Base-by-base conservation (phyloP, 2,113 vertebrate species). In the Ctenodactylus gundi region DNA sequence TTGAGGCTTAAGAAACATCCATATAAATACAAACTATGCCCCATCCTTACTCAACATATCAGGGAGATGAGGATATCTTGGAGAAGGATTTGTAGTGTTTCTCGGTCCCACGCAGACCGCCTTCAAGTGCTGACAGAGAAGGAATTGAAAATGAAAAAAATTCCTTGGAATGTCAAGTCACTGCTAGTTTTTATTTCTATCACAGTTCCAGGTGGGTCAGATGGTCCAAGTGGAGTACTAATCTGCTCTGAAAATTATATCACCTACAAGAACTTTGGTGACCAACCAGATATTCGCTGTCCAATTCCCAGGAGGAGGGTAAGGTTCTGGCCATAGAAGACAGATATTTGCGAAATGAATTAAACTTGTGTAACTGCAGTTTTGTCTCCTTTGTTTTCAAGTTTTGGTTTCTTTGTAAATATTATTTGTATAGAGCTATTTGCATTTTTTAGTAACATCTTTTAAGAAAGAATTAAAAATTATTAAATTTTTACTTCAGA, bases 231-330 rank as follows among this genome's bases (percentile, higher is more conserved):
- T 0, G 99, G 99, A 25, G 99, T 99, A 55, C 98, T 99, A 80
- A 99, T 99, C 95, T 99, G 99, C 96, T 99, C 99, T 31, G 99
- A 99, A 98, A 99, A 99, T 96, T 99, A 99, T 70, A 99, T 99
- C 95, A 99, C 99, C 14, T 99, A 99, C 70, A 99, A 99, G 97
- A 99, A 99, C 91, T 99, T 99, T 27, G 99, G 99, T 90, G 99
- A 99, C 97, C 99, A 99, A 96, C 99, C 99, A 6, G 99, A 99
- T 97, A 99, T 99, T 92, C 99, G 99, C 64, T 99, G 99, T 96
- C 99, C 99, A 12, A 99, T 99, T 97, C 99, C 99, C 18, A 99
- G 99, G 90, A 99, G 99, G 92, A 98, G 99, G 98, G 99, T 99
- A 96, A 99, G 99, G 92, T 92, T 41, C 58, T 90, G 72, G 41